Percentiles rank a stretch among this genome's conserved stretches.
Conservation (phyloP, 1,140 invertebrate genomes). For the Drosophila ananassae region DNA sequence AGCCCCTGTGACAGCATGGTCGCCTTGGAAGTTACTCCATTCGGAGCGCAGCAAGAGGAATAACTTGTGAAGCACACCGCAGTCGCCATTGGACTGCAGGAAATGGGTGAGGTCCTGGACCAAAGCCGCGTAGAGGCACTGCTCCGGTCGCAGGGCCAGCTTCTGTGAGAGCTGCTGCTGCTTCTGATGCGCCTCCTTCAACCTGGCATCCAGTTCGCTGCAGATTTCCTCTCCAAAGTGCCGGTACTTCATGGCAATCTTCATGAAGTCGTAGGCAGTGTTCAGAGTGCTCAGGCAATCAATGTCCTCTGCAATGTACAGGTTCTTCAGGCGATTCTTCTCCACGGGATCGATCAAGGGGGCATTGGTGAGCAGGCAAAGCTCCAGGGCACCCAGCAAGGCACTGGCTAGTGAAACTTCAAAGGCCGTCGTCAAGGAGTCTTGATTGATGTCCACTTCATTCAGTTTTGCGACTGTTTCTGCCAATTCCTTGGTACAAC, state of each 20-base stretch:
- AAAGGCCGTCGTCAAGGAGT: constrained; percentile 26
- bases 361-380: constrained; percentile 85
- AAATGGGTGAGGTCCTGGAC: constrained; percentile 77
- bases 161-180: constrained; percentile 83
- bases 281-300: constrained; percentile 56
- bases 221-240: constrained; percentile 70
- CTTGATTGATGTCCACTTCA: not conserved
- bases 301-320: constrained; percentile 88
- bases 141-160: constrained; percentile 86
- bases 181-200: constrained; percentile 65
- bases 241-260: constrained; percentile 73
- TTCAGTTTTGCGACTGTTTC: constrained; percentile 23
- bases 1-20: constrained; percentile 19
- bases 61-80: constrained; percentile 44
- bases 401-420: constrained; percentile 47
- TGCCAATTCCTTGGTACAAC: constrained; percentile 33
- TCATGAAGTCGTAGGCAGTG: constrained; percentile 71
- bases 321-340: constrained; percentile 88
- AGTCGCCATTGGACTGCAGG: constrained; percentile 70
- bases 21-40: constrained; percentile 47
- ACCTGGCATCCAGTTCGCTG: constrained; percentile 68
- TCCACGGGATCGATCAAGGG: constrained; percentile 90
- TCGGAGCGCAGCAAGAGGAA: constrained; percentile 28
- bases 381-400: constrained; percentile 79
- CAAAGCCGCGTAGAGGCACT: constrained; percentile 85